phyloP scores from a whole-genome alignment of 2,113 vertebrate genomes.

The Boleophthalmus pectinirostris region DNA sequence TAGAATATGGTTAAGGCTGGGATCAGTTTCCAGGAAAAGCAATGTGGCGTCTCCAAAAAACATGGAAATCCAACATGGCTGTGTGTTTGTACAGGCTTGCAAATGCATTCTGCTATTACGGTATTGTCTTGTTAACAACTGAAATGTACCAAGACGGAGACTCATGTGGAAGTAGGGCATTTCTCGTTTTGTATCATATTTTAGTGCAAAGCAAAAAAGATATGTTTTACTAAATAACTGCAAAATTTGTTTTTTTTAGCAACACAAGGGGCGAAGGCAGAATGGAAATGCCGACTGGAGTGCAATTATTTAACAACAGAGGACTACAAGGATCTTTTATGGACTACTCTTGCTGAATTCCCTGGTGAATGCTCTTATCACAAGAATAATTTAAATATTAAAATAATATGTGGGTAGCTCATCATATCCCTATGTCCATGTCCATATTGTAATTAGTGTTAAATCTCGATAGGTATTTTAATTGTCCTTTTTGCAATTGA shows the following conservation, averaged over 20 bases:
- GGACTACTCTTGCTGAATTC: constrained; percentile 93
- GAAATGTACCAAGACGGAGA: constrained; percentile 89
- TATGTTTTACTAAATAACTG: constrained; percentile 11
- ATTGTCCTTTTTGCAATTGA: constrained; percentile 85
- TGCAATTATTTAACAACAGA: constrained; percentile 87
- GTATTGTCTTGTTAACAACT: constrained; percentile 89
- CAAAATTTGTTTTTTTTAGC: constrained; percentile 58
- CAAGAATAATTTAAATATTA: background rate
- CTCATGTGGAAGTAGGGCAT: constrained; percentile 82
- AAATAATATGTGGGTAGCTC: background rate
- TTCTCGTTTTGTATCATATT: background rate
- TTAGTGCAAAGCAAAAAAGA: background rate
- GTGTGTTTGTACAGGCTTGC: constrained; percentile 82
- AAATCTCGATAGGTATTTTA: constrained; percentile 78
- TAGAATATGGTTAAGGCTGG: too few relatives aligned
- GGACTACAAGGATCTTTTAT: constrained; percentile 91
- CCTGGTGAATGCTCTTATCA: constrained; percentile 78
- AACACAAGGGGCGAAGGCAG: constrained; percentile 77
- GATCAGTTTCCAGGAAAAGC: too few relatives aligned
- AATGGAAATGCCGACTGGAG: constrained; percentile 84
- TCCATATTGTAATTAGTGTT: background rate
- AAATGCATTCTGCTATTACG: constrained; percentile 90
- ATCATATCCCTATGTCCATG: background rate
- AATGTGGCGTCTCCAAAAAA: too few relatives aligned
- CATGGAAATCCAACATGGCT: too few relatives aligned